Evolutionary conservation across 35 echinoderm and acorn worm species (phyloP).

Genomic region (Amphiura filiformis): DNA sequence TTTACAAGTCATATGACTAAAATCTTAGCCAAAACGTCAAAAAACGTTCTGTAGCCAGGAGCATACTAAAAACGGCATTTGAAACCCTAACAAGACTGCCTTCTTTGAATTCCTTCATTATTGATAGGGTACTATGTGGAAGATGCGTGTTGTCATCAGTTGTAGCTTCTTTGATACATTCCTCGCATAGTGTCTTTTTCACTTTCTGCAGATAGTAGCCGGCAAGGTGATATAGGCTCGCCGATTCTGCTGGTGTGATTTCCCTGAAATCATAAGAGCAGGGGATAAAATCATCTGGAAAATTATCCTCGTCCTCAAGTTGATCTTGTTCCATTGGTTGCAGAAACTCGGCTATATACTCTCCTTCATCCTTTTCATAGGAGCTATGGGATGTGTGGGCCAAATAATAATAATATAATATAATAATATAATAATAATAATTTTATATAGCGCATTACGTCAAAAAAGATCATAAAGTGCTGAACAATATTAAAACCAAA

Average conservation of each 20-base stretch:
- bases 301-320: too few species aligned
- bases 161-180: neutral
- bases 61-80: too few species aligned
- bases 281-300: neutral
- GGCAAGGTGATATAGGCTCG: constrained; percentile 43
- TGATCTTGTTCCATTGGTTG: constrained; percentile 8
- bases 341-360: constrained; percentile 57
- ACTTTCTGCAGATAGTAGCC: constrained; percentile 30
- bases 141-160: neutral
- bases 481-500: too few species aligned
- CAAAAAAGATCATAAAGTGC: too few species aligned
- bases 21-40: too few species aligned
- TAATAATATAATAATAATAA: too few species aligned
- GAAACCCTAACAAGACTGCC: too few species aligned
- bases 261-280: neutral
- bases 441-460: too few species aligned
- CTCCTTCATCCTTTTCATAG: constrained; percentile 52
- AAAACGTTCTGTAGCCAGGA: too few species aligned
- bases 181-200: neutral
- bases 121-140: neutral
- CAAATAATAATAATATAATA: constrained; percentile 34
- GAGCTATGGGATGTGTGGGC: constrained; percentile 18
- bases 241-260: constrained; percentile 26
- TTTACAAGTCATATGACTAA: too few species aligned
- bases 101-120: too few species aligned